These are phyloP conservation scores for Pycnonotus jocosus DNA, from an alignment of 2,113 vertebrate species.

Conservation along the genomic window DNA sequence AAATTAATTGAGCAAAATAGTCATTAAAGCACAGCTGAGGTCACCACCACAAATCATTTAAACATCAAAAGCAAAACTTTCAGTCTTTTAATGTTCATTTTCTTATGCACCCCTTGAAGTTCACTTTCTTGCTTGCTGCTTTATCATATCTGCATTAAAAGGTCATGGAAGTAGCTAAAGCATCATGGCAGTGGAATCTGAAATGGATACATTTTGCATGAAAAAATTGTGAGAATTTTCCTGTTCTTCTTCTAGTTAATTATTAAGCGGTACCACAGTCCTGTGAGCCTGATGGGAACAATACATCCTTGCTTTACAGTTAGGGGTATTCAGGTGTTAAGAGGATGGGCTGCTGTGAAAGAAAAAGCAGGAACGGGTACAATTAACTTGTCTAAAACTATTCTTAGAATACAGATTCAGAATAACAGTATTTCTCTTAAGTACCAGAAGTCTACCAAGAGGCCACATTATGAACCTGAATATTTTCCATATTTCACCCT, in stretches of 20 bases:
- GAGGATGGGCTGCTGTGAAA: rapidly evolving
- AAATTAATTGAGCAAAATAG: conserved; percentile 26
- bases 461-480: not conserved
- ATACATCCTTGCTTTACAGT: not conserved
- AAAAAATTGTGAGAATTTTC: not conserved
- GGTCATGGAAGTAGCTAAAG: not conserved
- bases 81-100: not conserved
- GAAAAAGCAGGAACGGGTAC: not conserved
- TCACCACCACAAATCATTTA: not conserved
- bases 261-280: not conserved
- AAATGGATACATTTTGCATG: not conserved
- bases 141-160: not conserved
- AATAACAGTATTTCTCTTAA: not conserved
- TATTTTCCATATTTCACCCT: not conserved
- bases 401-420: not conserved
- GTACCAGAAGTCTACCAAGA: not conserved
- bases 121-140: not conserved
- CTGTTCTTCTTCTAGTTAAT: not conserved
- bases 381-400: not conserved
- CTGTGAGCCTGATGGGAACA: not conserved
- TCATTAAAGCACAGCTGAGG: not conserved
- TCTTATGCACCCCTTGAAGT: not conserved
- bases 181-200: not conserved
- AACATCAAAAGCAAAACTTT: conserved; percentile 8
- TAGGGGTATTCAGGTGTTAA: not conserved